Evolutionary conservation across 1,140 invertebrate species (phyloP).

Genomic region (Choristoneura fumiferana): DNA sequence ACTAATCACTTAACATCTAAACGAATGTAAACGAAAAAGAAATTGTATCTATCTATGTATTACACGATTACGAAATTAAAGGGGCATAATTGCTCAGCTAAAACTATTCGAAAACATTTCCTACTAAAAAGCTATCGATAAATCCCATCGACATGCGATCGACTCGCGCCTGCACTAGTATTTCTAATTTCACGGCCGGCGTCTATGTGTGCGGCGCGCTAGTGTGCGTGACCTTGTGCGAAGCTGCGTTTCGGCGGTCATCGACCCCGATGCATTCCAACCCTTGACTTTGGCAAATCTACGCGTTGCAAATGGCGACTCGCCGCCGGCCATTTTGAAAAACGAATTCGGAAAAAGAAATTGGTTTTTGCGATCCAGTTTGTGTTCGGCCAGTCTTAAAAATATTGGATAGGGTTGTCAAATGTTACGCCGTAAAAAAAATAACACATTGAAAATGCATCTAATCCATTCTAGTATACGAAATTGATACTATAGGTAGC

Average conservation of each 20-base stretch:
- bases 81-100: too few species aligned
- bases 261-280: constrained; percentile 68
- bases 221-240: constrained; percentile 70
- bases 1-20: too few species aligned
- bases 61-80: too few species aligned
- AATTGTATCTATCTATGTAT: too few species aligned
- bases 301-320: background rate
- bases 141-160: constrained; percentile 24
- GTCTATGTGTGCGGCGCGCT: constrained; percentile 48
- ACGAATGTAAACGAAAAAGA: too few species aligned
- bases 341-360: background rate
- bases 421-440: too few species aligned
- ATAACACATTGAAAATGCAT: too few species aligned
- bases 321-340: background rate
- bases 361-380: background rate
- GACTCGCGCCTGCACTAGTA: constrained; percentile 51
- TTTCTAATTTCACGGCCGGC: constrained; percentile 73
- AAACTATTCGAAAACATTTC: too few species aligned
- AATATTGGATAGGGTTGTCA: too few species aligned
- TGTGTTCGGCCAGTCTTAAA: too few species aligned
- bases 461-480: too few species aligned
- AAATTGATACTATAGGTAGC: too few species aligned
- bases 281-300: constrained; percentile 64
- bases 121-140: constrained; percentile 30
- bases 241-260: constrained; percentile 71